These are phyloP conservation scores for Schizaphis graminum DNA, from an alignment of 2,888 invertebrate species.

Conservation along the genomic window DNA sequence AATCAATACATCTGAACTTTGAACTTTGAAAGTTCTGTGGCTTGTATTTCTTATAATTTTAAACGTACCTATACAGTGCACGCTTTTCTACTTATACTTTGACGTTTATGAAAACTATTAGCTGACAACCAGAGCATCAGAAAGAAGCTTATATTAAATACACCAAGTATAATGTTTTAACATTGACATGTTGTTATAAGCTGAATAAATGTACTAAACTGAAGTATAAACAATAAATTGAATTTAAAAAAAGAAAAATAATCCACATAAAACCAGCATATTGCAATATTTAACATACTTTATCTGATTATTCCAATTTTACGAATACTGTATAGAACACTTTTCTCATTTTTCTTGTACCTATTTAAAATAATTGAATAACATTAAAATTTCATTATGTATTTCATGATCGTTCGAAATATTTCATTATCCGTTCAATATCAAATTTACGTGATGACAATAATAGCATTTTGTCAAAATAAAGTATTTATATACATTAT, in stretches of 20 bases:
- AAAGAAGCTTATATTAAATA: constrained; percentile 9
- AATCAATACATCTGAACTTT: neutral
- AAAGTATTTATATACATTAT: neutral
- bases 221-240: neutral
- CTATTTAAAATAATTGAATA: neutral
- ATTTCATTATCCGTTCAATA: neutral
- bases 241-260: neutral
- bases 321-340: neutral
- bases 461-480: neutral
- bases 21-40: neutral
- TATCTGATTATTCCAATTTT: neutral
- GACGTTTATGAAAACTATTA: neutral
- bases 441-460: neutral
- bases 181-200: constrained; percentile 5
- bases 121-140: neutral
- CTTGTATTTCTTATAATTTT: constrained; percentile 1
- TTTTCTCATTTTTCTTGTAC: neutral
- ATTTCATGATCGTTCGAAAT: neutral
- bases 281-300: neutral
- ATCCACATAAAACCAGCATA: neutral
- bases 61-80: neutral
- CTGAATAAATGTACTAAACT: neutral
- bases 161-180: neutral
- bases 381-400: neutral
- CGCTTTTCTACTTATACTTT: neutral